Evolutionary conservation across 2,888 invertebrate genomes (phyloP), one percentile per base, ranked within the genome.

Genomic region (Lasioglossum morio): DNA sequence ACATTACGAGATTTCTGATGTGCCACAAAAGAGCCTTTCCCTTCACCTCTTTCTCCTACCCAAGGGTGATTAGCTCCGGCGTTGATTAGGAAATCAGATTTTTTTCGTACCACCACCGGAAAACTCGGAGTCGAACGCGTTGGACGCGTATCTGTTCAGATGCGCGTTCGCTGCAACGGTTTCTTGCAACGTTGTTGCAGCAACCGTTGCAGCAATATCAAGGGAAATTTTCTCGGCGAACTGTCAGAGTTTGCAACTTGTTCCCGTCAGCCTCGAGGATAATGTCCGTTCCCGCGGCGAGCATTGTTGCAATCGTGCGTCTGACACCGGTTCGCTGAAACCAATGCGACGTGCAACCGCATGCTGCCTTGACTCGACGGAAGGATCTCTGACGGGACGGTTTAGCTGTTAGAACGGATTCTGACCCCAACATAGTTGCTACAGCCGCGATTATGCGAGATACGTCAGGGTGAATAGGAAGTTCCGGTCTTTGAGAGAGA

Each of bases 1-100:
- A 88, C 89, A 88, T 91, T 88, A 87, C 88, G 89, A 87, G 88
- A 91, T 87, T 91, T 89, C 87, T 86, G 86, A 91, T 87, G 88
- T 84, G 84, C 85, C 86, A 86, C 89, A 86, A 89, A 90, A 85
- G 90, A 81, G 48, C 77, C 79, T 74, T 53, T 72, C 40, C 46
- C n/a, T 53, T 57, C 43, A 74, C 76, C 66, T 14, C 73, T 75
- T 63, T 53, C 53, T 53, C 53, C 53, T 10, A 37, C 10, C 37
- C 37, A 12, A 23, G 34, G 72, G 57, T 84, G 79, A 86, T 86
- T 86, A 81, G 86, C 84, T 53, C 76, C 48, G n/a, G 37, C 66
- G 69, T 57, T 72, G 85, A 85, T 85, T 79, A 76, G 76, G 43
- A 76, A 70, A 76, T 73, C 81, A 48, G 34, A 48, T 70, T 53